These are phyloP conservation scores for Sorex araneus DNA, from an alignment of 2,113 vertebrate species.

Conservation along the genomic window DNA sequence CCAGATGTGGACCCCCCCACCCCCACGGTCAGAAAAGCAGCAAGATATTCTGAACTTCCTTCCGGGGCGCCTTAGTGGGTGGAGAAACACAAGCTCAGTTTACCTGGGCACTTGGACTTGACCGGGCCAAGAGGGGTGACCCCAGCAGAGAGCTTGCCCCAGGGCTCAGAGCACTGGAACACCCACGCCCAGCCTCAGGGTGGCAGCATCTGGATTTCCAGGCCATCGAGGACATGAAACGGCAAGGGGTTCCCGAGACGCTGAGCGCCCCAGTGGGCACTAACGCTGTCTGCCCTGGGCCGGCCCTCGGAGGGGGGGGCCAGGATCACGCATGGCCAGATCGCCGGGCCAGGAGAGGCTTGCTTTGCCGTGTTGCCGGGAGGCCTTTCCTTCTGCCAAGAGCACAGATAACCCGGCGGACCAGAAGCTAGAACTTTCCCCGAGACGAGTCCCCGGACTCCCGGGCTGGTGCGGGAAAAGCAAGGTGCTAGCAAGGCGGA, in stretches of 20 bases:
- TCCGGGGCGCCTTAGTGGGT: background rate
- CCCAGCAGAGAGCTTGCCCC: background rate
- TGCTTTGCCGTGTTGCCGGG: background rate
- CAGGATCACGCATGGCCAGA: fast-evolving
- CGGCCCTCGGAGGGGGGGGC: too few species aligned
- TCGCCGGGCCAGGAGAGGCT: too few species aligned
- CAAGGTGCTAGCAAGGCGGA: too few species aligned
- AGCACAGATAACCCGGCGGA: background rate
- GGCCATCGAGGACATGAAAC: background rate
- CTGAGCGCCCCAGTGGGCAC: background rate
- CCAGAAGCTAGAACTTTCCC: background rate
- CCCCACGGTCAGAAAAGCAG: background rate
- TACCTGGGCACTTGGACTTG: too few species aligned
- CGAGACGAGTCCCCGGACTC: background rate
- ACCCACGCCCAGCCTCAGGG: background rate
- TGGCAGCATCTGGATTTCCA: background rate
- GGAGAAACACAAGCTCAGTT: background rate
- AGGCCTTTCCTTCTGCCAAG: background rate
- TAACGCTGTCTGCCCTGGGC: background rate
- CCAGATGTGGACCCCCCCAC: background rate
- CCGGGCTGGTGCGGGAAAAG: too few species aligned
- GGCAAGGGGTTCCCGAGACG: background rate
- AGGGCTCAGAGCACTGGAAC: background rate
- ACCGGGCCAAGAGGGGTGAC: background rate
- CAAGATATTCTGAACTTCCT: background rate